Conservation (phyloP, 2,888 invertebrate species). For the Campopleginae sp. region DNA sequence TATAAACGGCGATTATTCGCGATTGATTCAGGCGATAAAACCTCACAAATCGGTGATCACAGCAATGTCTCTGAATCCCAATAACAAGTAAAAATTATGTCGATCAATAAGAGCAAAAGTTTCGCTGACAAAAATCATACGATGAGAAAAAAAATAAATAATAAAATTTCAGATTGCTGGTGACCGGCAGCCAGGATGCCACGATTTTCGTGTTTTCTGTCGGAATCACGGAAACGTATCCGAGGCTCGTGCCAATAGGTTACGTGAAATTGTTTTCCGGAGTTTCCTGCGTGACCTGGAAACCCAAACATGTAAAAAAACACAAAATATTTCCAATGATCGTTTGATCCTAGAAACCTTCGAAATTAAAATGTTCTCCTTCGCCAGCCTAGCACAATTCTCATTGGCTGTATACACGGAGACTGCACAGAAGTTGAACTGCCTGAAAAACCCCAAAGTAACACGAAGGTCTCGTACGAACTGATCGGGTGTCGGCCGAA, state of each 20-base stretch:
- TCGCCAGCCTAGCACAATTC: constrained; percentile 78
- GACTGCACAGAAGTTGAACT: constrained; percentile 86
- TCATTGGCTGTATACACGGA: constrained; percentile 86
- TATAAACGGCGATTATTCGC: constrained; percentile 70
- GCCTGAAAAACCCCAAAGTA: constrained; percentile 82
- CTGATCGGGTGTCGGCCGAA: constrained; percentile 81
- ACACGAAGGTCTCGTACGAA: constrained; percentile 84
- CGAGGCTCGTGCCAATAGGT: constrained; percentile 88
- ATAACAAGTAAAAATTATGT: constrained; percentile 73
- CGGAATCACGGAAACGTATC: constrained; percentile 76
- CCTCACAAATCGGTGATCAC: constrained; percentile 89
- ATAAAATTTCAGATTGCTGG: constrained; percentile 84
- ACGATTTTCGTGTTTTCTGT: constrained; percentile 89
- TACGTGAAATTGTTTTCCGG: constrained; percentile 88
- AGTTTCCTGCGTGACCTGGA: constrained; percentile 89
- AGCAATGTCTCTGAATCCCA: constrained; percentile 87
- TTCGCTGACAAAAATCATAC: no score
- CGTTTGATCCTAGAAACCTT: neutral
- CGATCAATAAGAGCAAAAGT: no score
- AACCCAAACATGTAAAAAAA: constrained; percentile 85
- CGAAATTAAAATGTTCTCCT: constrained; percentile 17
- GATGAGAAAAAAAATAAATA: neutral
- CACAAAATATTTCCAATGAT: constrained; percentile 4
- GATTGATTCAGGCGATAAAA: constrained; percentile 84
- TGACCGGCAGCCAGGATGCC: constrained; percentile 88